Evolutionary conservation across 2,888 invertebrate genomes (phyloP).

Genomic region (Thera obeliscata): DNA sequence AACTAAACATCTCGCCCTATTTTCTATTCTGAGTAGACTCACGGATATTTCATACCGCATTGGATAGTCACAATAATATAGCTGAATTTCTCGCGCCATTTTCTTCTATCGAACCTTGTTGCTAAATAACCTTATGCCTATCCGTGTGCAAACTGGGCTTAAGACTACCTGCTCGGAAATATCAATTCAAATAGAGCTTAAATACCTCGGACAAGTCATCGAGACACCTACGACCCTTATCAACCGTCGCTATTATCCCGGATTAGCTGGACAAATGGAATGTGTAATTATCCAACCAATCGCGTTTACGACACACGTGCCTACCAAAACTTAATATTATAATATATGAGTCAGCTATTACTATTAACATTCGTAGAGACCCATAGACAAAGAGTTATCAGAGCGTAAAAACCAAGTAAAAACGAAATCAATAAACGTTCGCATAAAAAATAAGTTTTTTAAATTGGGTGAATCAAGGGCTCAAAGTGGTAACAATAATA

Average conservation of each 20-base stretch:
- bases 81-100: background rate
- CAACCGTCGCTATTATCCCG: slow-evolving; percentile 72
- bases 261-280: slow-evolving; percentile 81
- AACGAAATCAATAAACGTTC: background rate
- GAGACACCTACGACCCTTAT: slow-evolving; percentile 69
- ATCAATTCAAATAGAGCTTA: slow-evolving; percentile 24
- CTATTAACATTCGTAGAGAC: background rate
- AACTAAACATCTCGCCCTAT: background rate
- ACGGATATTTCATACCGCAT: background rate
- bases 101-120: background rate
- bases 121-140: background rate
- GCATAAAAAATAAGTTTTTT: too few relatives aligned
- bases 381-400: background rate
- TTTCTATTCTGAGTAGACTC: background rate
- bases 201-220: slow-evolving; percentile 23
- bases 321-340: slow-evolving; percentile 40
- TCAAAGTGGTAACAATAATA: too few relatives aligned
- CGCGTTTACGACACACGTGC: slow-evolving; percentile 52
- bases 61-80: background rate
- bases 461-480: too few relatives aligned
- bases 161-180: slow-evolving; percentile 22
- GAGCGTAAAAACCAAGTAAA: background rate
- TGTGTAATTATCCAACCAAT: slow-evolving; percentile 80
- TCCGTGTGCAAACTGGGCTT: background rate
- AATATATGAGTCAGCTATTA: slow-evolving; percentile 26